Evolutionary conservation across 2,113 vertebrate genomes (phyloP).

Genomic region (Peromyscus leucopus): DNA sequence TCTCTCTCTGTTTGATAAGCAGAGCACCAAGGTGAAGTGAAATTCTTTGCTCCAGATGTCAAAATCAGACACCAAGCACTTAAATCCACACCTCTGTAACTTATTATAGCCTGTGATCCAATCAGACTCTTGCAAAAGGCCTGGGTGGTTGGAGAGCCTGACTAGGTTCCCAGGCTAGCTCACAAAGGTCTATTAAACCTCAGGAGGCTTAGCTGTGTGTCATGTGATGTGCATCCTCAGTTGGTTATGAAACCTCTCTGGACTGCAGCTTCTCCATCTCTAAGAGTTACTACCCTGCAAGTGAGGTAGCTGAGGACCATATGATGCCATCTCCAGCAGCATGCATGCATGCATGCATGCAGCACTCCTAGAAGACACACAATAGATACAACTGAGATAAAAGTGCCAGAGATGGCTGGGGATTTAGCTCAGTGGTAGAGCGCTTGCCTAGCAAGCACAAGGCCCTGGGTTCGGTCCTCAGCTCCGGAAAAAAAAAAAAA

Average conservation of each 20-base stretch:
- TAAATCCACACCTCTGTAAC: background rate
- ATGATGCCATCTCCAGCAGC: background rate
- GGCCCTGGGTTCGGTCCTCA: too few species aligned
- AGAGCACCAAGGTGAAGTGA: background rate
- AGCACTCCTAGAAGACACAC: background rate
- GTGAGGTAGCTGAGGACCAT: background rate
- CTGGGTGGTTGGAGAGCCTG: background rate
- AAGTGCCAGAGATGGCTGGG: background rate
- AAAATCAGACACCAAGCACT: background rate
- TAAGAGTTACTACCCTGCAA: background rate
- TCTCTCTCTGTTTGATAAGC: slow-evolving; percentile 2
- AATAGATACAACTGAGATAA: background rate
- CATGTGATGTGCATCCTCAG: background rate
- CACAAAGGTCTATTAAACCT: background rate
- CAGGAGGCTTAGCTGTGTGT: background rate
- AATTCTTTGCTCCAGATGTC: background rate
- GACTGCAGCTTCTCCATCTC: background rate
- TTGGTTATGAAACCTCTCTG: slow-evolving; percentile 3
- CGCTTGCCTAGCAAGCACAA: too few species aligned
- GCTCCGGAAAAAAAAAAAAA: too few species aligned
- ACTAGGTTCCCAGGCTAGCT: background rate
- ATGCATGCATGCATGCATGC: too few species aligned
- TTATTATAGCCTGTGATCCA: background rate
- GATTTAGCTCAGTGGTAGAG: too few species aligned
- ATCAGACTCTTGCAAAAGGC: background rate